phyloP scores from a whole-genome alignment of 2,113 vertebrate species.

The Otis tarda region DNA sequence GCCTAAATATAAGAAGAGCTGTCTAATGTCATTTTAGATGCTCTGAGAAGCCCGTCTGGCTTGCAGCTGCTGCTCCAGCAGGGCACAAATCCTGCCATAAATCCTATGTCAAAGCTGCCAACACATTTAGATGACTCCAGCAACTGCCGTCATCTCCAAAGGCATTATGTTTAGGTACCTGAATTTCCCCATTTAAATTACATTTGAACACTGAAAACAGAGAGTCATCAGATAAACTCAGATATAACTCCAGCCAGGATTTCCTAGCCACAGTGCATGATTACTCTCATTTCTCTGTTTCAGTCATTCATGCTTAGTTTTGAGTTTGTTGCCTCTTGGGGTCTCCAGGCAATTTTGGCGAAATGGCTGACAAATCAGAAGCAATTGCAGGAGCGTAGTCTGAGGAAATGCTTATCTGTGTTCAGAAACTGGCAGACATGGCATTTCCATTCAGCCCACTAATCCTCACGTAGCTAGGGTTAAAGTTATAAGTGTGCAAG shows the following conservation, averaged over 20 bases:
- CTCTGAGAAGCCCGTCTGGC: constrained; percentile 59
- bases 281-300: neutral
- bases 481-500: neutral
- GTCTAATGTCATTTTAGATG: constrained; percentile 59
- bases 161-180: constrained; percentile 55
- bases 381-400: neutral
- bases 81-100: constrained; percentile 62
- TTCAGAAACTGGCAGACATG: neutral
- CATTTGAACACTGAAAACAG: constrained; percentile 47
- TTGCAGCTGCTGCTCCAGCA: constrained; percentile 70
- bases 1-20: constrained; percentile 50
- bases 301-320: neutral
- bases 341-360: neutral
- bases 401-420: neutral
- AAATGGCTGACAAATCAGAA: constrained; percentile 21
- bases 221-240: constrained; percentile 32
- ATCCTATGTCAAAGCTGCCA: constrained; percentile 66
- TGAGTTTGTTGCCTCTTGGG: neutral
- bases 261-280: neutral
- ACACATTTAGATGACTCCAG: constrained; percentile 50
- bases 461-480: neutral
- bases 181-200: constrained; percentile 41
- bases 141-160: constrained; percentile 11
- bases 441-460: neutral
- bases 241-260: constrained; percentile 30